These are phyloP conservation scores for Idaea dimidiata DNA, from an alignment of 2,888 invertebrate genomes.

Conservation along the genomic window DNA sequence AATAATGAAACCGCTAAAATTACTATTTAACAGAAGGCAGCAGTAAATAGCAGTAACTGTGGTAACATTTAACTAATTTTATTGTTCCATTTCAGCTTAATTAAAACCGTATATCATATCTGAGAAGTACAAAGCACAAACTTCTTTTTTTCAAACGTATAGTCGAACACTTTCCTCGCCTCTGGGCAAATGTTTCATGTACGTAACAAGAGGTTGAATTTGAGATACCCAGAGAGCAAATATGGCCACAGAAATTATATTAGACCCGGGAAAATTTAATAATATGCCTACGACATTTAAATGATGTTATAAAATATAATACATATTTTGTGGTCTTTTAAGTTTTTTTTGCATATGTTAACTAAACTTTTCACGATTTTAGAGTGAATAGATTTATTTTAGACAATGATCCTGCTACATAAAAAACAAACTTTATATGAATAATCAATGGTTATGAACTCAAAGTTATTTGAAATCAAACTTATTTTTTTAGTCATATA, in stretches of 20 bases:
- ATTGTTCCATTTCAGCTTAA: slow-evolving; percentile 58
- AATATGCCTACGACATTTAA: slow-evolving; percentile 31
- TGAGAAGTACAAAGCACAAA: slow-evolving; percentile 46
- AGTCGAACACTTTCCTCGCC: slow-evolving; percentile 56
- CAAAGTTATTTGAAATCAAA: no score
- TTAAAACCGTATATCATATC: slow-evolving; percentile 70
- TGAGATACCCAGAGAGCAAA: slow-evolving; percentile 33
- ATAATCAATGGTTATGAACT: no score
- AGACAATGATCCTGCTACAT: no score
- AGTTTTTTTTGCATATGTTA: background rate
- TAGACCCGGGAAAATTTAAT: slow-evolving; percentile 34
- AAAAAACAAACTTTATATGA: no score
- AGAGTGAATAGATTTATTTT: no score
- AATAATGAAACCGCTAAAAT: slow-evolving; percentile 5
- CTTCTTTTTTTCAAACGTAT: slow-evolving; percentile 55
- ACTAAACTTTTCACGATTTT: no score
- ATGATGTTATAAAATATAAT: slow-evolving; percentile 15
- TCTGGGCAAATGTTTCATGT: slow-evolving; percentile 52
- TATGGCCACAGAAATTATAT: slow-evolving; percentile 30
- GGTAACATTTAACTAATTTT: slow-evolving; percentile 37
- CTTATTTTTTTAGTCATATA: no score
- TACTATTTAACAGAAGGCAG: background rate
- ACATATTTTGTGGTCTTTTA: background rate
- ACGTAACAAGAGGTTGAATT: slow-evolving; percentile 34
- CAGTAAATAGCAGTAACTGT: background rate